These are phyloP conservation scores for Manis pentadactyla DNA, from an alignment of 2,797 vertebrate genomes.

Conservation along the genomic window DNA sequence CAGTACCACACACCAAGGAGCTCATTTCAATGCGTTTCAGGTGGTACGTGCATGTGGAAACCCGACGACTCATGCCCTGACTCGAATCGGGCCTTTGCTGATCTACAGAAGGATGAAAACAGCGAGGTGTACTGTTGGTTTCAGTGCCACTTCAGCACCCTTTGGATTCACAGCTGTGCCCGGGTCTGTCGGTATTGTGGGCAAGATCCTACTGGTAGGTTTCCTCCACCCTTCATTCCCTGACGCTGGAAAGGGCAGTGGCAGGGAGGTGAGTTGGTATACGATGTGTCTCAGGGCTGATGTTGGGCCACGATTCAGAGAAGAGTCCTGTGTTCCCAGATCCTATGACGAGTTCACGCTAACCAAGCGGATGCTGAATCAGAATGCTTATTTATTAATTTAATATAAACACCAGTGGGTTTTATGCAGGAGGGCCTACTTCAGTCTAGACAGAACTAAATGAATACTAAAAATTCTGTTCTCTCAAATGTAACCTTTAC, in stretches of 20 bases:
- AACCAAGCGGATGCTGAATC: background rate
- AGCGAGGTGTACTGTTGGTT: background rate
- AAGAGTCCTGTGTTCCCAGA: background rate
- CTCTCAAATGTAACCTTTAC: background rate
- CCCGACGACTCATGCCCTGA: slow-evolving; percentile 54
- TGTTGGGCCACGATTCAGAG: background rate
- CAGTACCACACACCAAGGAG: slow-evolving; percentile 68
- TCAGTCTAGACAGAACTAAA: background rate
- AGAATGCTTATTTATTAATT: slow-evolving; percentile 5
- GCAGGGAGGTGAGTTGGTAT: background rate
- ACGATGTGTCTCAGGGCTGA: background rate
- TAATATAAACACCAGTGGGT: background rate
- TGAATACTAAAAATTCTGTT: background rate
- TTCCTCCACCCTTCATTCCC: slow-evolving; percentile 20
- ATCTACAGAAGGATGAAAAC: slow-evolving; percentile 48
- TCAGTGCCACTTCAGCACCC: slow-evolving; percentile 19
- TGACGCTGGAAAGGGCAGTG: background rate
- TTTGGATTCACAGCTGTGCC: slow-evolving; percentile 46
- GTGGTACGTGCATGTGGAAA: slow-evolving; percentile 60
- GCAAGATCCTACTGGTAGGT: slow-evolving; percentile 18
- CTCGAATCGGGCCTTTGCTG: slow-evolving; percentile 65
- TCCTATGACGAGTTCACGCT: background rate
- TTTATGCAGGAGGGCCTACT: background rate
- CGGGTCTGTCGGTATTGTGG: background rate
- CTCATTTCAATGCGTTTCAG: slow-evolving; percentile 63